These are phyloP conservation scores for Sialis lutaria DNA, from an alignment of 2,888 invertebrate species.

Conservation along the genomic window DNA sequence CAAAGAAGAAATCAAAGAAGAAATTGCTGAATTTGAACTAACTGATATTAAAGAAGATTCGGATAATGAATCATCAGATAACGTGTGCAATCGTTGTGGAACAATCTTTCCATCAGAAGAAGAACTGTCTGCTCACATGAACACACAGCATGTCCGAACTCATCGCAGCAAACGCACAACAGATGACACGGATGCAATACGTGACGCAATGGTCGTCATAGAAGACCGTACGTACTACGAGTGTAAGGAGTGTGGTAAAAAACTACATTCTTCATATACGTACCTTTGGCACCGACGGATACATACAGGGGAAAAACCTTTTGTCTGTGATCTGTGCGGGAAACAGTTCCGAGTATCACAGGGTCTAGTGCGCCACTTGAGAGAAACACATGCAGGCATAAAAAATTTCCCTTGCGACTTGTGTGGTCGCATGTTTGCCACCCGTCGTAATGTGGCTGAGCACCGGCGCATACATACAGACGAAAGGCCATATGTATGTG, in stretches of 20 bases:
- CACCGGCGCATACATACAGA: conserved; percentile 41
- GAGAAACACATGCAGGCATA: conserved; percentile 41
- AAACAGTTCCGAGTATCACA: conserved; percentile 47
- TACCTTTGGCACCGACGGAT: conserved; percentile 43
- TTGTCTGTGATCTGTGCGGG: conserved; percentile 46
- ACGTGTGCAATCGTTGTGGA: neutral
- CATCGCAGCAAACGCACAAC: conserved; percentile 15
- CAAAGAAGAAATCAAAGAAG: neutral
- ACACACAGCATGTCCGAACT: neutral
- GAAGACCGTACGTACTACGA: conserved; percentile 36
- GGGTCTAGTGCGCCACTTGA: conserved; percentile 40
- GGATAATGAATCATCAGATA: too few species aligned
- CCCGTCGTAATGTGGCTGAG: conserved; percentile 39
- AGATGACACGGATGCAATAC: conserved; percentile 25
- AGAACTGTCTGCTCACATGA: conserved; percentile 1
- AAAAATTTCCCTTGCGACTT: conserved; percentile 38
- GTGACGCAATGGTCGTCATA: conserved; percentile 18
- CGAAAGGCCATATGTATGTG: conserved; percentile 37
- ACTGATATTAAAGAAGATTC: neutral
- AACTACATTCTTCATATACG: conserved; percentile 40
- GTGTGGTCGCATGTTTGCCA: conserved; percentile 38
- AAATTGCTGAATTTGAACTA: neutral
- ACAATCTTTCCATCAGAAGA: neutral
- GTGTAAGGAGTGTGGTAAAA: conserved; percentile 38
- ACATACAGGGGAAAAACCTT: conserved; percentile 46